These are phyloP conservation scores for Podabrus alpinus DNA, from an alignment of 2,888 invertebrate genomes.

Conservation along the genomic window DNA sequence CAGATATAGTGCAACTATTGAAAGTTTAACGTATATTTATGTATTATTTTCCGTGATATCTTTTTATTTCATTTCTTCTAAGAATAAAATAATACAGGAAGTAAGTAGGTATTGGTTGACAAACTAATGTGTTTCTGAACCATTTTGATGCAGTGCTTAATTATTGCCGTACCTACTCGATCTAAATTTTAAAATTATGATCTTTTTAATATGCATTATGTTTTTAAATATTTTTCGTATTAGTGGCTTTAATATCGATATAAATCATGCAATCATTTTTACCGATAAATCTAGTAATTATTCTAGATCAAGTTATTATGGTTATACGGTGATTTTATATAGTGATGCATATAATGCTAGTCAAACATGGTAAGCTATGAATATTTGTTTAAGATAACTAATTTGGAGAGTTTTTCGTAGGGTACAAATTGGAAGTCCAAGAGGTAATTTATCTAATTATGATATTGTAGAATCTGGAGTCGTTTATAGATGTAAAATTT, in stretches of 20 bases:
- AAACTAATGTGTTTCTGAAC: neutral
- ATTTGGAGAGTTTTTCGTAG: constrained; percentile 26
- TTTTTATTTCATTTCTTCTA: constrained; percentile 20
- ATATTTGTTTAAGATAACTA: neutral
- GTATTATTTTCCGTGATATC: neutral
- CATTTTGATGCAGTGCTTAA: neutral
- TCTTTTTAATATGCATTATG: neutral
- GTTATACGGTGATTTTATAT: constrained; percentile 49
- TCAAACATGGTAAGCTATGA: constrained; percentile 39
- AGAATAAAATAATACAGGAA: constrained; percentile 23
- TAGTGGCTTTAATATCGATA: constrained; percentile 45
- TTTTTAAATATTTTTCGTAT: constrained; percentile 7
- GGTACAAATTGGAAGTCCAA: constrained; percentile 51
- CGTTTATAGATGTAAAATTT: constrained; percentile 45
- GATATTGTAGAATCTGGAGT: constrained; percentile 44
- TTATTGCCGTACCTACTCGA: neutral
- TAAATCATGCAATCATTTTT: constrained; percentile 41
- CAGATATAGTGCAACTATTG: neutral
- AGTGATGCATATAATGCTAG: constrained; percentile 15
- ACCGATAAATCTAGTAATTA: constrained; percentile 34
- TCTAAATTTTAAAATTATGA: neutral
- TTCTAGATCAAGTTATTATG: constrained; percentile 46
- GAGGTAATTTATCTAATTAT: constrained; percentile 37
- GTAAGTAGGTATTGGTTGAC: constrained; percentile 23
- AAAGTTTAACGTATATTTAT: neutral